Conservation (phyloP, 2,113 vertebrate species). For the Leucosticte australis region DNA sequence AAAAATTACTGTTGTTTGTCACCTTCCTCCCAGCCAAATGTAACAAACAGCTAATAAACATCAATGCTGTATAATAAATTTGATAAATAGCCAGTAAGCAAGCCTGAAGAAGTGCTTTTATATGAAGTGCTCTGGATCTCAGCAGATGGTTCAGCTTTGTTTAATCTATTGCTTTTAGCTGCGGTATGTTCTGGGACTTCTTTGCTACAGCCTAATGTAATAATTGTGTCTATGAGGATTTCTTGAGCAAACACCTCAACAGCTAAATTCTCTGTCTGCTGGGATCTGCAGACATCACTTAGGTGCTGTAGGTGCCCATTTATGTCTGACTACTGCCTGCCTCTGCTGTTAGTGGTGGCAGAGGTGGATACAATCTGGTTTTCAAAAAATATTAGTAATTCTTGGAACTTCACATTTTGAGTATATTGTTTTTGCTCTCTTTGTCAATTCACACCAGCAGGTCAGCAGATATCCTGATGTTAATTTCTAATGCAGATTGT, state of each 20-base stretch:
- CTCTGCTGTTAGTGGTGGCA: not conserved
- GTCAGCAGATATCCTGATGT: not conserved
- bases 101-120: not conserved
- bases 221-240: not conserved
- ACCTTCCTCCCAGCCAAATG: not conserved
- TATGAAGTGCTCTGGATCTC: not conserved
- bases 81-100: not conserved
- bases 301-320: not conserved
- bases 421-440: not conserved
- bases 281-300: not conserved
- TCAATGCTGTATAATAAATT: not conserved
- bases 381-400: not conserved
- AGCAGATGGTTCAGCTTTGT: not conserved
- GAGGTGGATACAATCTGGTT: not conserved
- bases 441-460: not conserved
- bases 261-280: not conserved
- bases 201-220: not conserved
- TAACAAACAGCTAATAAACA: not conserved
- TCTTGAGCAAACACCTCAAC: not conserved
- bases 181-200: not conserved
- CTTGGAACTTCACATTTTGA: not conserved
- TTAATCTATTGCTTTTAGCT: not conserved
- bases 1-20: not conserved
- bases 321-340: not conserved
- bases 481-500: not conserved